Evolutionary conservation across 2,797 vertebrate genomes (phyloP).

Genomic region (Carapus acus): DNA sequence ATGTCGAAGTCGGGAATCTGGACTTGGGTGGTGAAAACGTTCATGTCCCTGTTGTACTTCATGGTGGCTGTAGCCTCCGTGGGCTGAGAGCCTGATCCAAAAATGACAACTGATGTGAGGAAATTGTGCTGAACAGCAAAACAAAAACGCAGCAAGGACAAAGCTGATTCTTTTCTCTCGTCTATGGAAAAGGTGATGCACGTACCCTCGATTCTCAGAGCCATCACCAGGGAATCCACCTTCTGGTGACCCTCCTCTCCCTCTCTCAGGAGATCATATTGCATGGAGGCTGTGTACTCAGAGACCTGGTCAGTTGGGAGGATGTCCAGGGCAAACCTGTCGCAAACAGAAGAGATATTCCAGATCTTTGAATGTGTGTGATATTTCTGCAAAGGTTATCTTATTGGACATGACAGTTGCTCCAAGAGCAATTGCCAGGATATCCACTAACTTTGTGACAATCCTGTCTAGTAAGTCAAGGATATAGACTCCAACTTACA

Average conservation of each 20-base stretch:
- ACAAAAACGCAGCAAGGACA: too few species aligned
- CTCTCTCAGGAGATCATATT: slow-evolving; percentile 72
- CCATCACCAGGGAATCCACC: slow-evolving; percentile 77
- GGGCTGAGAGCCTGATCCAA: slow-evolving; percentile 72
- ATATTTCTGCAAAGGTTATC: too few species aligned
- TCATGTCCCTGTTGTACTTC: slow-evolving; percentile 81
- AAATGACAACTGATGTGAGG: too few species aligned
- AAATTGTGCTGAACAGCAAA: too few species aligned
- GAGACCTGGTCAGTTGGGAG: slow-evolving; percentile 71
- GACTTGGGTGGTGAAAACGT: slow-evolving; percentile 75
- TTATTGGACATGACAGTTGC: too few species aligned
- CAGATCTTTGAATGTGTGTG: too few species aligned
- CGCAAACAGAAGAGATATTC: slow-evolving; percentile 6
- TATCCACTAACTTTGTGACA: too few species aligned
- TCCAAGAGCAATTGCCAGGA: too few species aligned
- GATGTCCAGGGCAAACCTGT: slow-evolving; percentile 78
- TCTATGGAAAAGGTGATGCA: background rate
- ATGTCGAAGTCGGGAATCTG: slow-evolving; percentile 78
- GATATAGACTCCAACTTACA: slow-evolving; percentile 59
- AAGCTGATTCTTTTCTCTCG: too few species aligned
- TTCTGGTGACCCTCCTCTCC: slow-evolving; percentile 68
- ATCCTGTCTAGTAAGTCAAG: too few species aligned
- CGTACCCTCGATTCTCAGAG: slow-evolving; percentile 80
- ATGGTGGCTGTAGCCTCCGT: slow-evolving; percentile 74
- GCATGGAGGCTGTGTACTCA: slow-evolving; percentile 78